Evolutionary conservation across 2,888 invertebrate species (phyloP), one percentile per base, ranked within the genome.

Genomic region (Lasioglossum calceatum): DNA sequence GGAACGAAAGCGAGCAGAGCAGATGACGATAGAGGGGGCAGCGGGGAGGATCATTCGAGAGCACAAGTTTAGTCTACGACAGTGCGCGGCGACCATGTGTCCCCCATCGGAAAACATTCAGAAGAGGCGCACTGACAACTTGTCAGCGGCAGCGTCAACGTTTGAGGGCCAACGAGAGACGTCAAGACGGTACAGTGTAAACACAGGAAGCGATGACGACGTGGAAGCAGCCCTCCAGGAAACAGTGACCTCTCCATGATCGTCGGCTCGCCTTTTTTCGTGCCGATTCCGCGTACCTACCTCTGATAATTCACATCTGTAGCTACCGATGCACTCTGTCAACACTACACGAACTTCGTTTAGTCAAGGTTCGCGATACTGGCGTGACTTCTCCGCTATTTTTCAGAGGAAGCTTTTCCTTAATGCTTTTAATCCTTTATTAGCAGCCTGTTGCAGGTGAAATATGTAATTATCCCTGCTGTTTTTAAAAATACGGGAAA

Each of bases 61-160:
- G 81, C 79, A 67, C 74, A 87, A 91, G 91, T 92, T 92, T 91
- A 92, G 92, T 91, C 89, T 91, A 82, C 86, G 89, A 76, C 86
- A 91, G 88, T 86, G 90, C 87, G 87, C 92, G 91, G 86, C 76
- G 79, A 84, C 92, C 92, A 92, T 92, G 89, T 92, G 92, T 90
- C 89, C 79, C 79, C 85, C 86, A 84, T 92, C 92, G 87, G 92
- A 92, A 92, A 92, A 92, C 91, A 92, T 87, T 79, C 73, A 87
- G 86, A 89, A 89, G 92, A 92, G 85, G 91, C 82, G 71, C 82
- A 89, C 92, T 93, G 93, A 93, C 93, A 92, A 91, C 88, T 93
- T 92, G 93, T 93, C 93, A 93, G 91, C 91, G 86, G 86, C 86
- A 84, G 88, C 88, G 89, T 89, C 91, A 84, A 88, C 87, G 87